phyloP scores from a whole-genome alignment of 1,140 invertebrate genomes.

The Macrostomum lignano region DNA sequence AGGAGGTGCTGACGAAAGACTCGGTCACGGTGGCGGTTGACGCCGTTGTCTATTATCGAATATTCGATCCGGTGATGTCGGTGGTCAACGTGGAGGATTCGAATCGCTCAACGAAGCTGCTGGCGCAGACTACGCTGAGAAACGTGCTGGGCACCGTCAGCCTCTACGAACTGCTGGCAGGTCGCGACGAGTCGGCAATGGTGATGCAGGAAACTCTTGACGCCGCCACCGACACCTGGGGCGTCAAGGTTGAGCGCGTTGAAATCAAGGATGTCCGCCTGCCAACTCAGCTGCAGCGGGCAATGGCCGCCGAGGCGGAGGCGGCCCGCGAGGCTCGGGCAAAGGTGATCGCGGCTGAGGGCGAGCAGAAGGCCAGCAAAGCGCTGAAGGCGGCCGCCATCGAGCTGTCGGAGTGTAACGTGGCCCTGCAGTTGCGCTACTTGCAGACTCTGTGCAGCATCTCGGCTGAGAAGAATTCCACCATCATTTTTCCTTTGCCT shows the following conservation, averaged over 20 bases:
- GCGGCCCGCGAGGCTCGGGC: slow-evolving; percentile 49
- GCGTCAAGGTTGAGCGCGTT: slow-evolving; percentile 64
- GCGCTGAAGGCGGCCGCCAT: slow-evolving; percentile 64
- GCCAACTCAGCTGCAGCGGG: slow-evolving; percentile 8
- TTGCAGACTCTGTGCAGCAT: too few relatives aligned
- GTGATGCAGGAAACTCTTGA: slow-evolving; percentile 7
- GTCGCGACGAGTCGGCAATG: slow-evolving; percentile 8
- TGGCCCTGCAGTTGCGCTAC: too few relatives aligned
- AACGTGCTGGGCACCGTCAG: slow-evolving; percentile 9
- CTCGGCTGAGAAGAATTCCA: too few relatives aligned
- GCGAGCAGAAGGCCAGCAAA: slow-evolving; percentile 37
- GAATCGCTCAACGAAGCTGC: slow-evolving; percentile 7
- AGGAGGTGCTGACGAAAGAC: slow-evolving; percentile 10
- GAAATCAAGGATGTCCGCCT: slow-evolving; percentile 35
- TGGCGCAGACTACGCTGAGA: slow-evolving; percentile 9
- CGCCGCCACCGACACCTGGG: slow-evolving; percentile 66
- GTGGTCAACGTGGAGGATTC: slow-evolving; percentile 10
- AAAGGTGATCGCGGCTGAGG: slow-evolving; percentile 25
- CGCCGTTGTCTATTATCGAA: slow-evolving; percentile 8
- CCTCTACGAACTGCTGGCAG: slow-evolving; percentile 9
- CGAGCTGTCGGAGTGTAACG: too few relatives aligned
- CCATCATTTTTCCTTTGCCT: too few relatives aligned
- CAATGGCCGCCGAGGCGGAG: slow-evolving; percentile 8
- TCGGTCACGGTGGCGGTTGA: slow-evolving; percentile 10
- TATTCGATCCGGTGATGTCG: slow-evolving; percentile 8